Base-by-base conservation (phyloP, 2,888 invertebrate species). In the Xylophagus ater region DNA sequence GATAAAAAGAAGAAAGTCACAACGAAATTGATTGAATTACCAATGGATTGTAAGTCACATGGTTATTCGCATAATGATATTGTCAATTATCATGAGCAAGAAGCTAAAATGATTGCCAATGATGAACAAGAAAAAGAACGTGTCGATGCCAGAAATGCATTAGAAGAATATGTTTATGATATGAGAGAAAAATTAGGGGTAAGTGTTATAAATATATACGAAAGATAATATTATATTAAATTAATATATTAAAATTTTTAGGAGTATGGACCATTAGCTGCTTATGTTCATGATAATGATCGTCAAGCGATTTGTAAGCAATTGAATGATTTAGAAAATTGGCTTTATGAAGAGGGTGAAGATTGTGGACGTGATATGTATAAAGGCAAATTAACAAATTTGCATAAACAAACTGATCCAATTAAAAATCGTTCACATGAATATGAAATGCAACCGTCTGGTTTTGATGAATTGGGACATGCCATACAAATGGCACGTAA, bases 151-250 rank as follows among this genome's bases (percentile, higher is more conserved):
- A 85, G 94, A 55, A 98, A 98, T 65, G 86, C 93, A 3, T 74
- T 99, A 1, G 98, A 98, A 63, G 98, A 98, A 65, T 98, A 93
- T 58, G 92, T 98, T 20, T 99, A 99, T 61, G 96, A 96, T 53
- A 73, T 96, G 64, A 76, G 98, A 39, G 84, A 87, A 42, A 92
- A 93, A 61, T 65, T 97, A 37, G 74, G 75, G 26, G 62, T 64
- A 52, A 43, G 34, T 34, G 1, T 20, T 13, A 30, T 25, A 2
- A n/a, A n/a, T n/a, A n/a, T n/a, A n/a, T n/a, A n/a, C n/a, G n/a
- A n/a, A n/a, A n/a, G n/a, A n/a, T n/a, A n/a, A n/a, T n/a, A n/a
- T n/a, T n/a, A n/a, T n/a, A n/a, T n/a, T n/a, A n/a, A n/a, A 10
- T 32, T 32, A n/a, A 4, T 17, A 8, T 18, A 17, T 19, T 4